These are phyloP conservation scores for Diadumene lineata DNA, from an alignment of 92 coral and sea anemone genomes.

Conservation along the genomic window DNA sequence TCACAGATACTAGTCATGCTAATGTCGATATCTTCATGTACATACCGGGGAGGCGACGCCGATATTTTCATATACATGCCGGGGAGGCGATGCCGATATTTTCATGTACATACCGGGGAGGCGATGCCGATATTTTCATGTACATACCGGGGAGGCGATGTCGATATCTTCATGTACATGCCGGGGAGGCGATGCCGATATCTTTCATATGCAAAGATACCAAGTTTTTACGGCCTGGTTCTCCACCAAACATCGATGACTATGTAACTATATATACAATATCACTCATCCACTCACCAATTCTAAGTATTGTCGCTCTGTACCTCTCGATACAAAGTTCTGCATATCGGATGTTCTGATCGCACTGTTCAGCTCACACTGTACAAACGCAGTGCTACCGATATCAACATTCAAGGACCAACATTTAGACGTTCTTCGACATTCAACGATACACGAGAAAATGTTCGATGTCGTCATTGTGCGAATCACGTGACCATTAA, in stretches of 20 bases:
- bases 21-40: no score
- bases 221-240: background rate
- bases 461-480: background rate
- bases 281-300: background rate
- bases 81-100: no score
- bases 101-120: background rate
- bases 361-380: background rate
- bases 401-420: background rate
- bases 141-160: background rate
- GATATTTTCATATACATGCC: no score
- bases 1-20: no score
- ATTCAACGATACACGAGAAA: background rate
- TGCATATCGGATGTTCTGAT: background rate
- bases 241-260: no score
- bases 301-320: background rate
- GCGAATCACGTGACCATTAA: background rate
- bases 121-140: background rate
- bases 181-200: background rate
- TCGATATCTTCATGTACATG: background rate
- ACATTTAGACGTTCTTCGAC: background rate
- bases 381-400: background rate
- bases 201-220: no score
- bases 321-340: background rate
- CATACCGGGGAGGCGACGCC: no score
- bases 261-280: background rate